Base-by-base conservation (phyloP, 2,888 invertebrate genomes). In the Cerastis rubricosa region DNA sequence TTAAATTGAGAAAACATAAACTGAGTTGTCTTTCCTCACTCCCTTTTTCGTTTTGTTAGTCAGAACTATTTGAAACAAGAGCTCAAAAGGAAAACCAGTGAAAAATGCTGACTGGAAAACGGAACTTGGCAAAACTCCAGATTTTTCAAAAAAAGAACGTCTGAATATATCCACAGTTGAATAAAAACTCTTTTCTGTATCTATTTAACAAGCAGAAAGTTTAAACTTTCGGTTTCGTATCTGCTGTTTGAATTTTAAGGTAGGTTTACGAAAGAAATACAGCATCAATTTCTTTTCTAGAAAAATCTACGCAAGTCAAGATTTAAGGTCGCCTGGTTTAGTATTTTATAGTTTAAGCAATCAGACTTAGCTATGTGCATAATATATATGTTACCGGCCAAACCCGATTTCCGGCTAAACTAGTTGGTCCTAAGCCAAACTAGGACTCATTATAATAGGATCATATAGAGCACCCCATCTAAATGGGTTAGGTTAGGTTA, bases 111-210 rank as follows among this genome's bases (percentile, higher is more conserved):
- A 74, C 81, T 80, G 61, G 22, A 19, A 54, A 14, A 11, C 65
- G 81, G 35, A 80, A 74, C 81, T 81, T 81, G 85, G 81, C 81
- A 19, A 22, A 70, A 63, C n/a, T 74, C 81, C 85, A 85, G 81
- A 65, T 80, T 81, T 85, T 19, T 17, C 40, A 67, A 70, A 70
- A 84, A 85, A 80, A 84, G 47, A 67, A 71, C 40, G 19, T 22
- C 47, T 22, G 64, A 47, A 83, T 83, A 64, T 57, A 83, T 77
- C 77, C 47, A 80, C 71, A 59, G 84, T 54, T 78, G 45, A 78
- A 78, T 76, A 68, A 83, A 80, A 83, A 78, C 64, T 68, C 17
- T 29, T 78, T 76, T 49, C 49, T 68, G 67, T 84, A 59, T 67
- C 19, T 67, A 71, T 79, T 66, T 84, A 64, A 57, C 66, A 40